Base-by-base conservation (phyloP, 2,888 invertebrate species). In the Monoplex corrugatus region DNA sequence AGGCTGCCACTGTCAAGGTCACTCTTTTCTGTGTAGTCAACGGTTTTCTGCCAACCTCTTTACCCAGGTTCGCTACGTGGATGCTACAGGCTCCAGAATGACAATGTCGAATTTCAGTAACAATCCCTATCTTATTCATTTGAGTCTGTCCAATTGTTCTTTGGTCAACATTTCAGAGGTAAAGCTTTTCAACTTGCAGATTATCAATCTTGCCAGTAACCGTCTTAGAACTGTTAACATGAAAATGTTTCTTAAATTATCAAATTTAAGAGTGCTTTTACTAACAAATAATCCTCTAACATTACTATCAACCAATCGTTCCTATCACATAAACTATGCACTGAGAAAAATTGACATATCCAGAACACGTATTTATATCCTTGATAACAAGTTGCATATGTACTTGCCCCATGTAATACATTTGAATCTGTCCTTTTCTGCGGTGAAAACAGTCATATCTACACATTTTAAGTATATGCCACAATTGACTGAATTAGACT, bases 1-100 rank as follows among this genome's bases (percentile, higher is more conserved):
- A 10, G 75, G 86, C 78, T 90, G 90, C 38, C n/a, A 57, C 6
- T 89, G 90, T 44, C 75, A 35, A 57, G 87, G 89, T 45, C 78
- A 84, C 50, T 83, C 89, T 6, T 87, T 87, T 8, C 78, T 75
- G n/a, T 90, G 90, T 68, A 38, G 35, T 2, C 13, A n/a, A 6
- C 72, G 6, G 0, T 86, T 86, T 57, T 10, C 44, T 40, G 28
- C 68, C n/a, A 28, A 32, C 19, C 2, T 32, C 2, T 40, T 68
- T 28, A 43, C 72, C 72, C n/a, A 86, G 1, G n/a, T 86, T 13
- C 86, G 86, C 19, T 86, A 86, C 68, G 28, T 86, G 13, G 86
- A 86, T 19, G 86, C 72, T 23, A 43, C 57, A 35, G 72, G 68
- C 13, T 86, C 86, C 16, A 38, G 43, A 40, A 86, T 86, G 86